These are phyloP conservation scores for Sinohyriopsis cumingii DNA, from an alignment of 2,888 invertebrate species.

Conservation along the genomic window DNA sequence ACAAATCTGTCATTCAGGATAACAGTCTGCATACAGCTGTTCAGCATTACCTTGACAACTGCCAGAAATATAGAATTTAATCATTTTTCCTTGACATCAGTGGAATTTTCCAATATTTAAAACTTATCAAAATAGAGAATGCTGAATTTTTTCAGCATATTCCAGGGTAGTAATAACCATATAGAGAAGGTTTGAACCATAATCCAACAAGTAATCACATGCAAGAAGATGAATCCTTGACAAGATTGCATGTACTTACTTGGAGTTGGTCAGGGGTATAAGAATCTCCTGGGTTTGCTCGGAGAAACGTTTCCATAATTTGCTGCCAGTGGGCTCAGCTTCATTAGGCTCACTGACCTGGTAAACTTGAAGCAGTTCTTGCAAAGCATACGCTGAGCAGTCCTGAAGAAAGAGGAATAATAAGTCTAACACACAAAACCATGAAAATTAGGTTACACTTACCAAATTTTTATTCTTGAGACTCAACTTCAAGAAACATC, in stretches of 20 bases:
- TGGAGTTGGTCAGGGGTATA: conserved; percentile 67
- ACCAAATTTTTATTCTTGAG: not conserved
- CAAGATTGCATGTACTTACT: conserved; percentile 49
- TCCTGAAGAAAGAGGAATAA: conserved; percentile 59
- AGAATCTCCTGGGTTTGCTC: conserved; percentile 71
- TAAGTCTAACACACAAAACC: too few species aligned
- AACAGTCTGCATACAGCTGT: too few species aligned
- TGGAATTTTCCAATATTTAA: too few species aligned
- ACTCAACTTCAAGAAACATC: not conserved
- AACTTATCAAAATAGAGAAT: too few species aligned
- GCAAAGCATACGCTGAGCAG: conserved; percentile 73
- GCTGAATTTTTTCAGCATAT: too few species aligned
- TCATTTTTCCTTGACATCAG: too few species aligned
- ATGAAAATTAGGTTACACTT: not conserved
- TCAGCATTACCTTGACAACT: too few species aligned
- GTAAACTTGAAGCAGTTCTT: conserved; percentile 72
- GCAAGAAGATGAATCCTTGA: not conserved
- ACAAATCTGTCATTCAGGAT: too few species aligned
- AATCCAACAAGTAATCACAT: too few species aligned
- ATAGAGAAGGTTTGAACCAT: too few species aligned
- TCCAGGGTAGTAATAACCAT: too few species aligned
- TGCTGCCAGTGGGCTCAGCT: conserved; percentile 36
- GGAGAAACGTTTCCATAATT: conserved; percentile 69
- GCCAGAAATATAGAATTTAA: too few species aligned
- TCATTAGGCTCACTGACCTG: conserved; percentile 56